Conservation (phyloP, 2,113 vertebrate genomes). For the Neolamprologus tretocephalus region DNA sequence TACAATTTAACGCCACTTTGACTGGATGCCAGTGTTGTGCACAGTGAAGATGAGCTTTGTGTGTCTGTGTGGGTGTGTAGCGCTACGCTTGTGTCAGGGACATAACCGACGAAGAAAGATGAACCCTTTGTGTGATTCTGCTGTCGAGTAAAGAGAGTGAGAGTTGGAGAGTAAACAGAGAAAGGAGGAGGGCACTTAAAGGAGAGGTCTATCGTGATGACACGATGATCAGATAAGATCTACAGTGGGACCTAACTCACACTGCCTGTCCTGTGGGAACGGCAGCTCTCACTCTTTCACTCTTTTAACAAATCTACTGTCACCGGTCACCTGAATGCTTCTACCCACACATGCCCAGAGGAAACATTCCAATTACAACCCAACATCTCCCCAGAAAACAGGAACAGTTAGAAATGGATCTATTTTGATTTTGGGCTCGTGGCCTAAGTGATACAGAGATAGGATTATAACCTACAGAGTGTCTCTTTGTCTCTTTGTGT, state of each 20-base stretch:
- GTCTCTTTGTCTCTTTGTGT: background rate
- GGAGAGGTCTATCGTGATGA: constrained; percentile 49
- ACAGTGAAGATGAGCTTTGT: constrained; percentile 5
- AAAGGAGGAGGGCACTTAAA: constrained; percentile 8
- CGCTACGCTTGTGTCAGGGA: constrained; percentile 15
- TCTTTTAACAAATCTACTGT: constrained; percentile 3
- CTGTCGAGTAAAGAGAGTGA: background rate
- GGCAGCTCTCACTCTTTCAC: constrained; percentile 19
- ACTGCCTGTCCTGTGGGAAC: constrained; percentile 59
- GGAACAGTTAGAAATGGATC: background rate
- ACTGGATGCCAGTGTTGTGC: constrained; percentile 59
- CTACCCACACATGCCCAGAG: background rate
- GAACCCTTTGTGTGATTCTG: constrained; percentile 43
- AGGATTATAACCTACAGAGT: background rate
- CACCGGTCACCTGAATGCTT: background rate
- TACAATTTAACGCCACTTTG: constrained; percentile 70
- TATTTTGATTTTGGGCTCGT: background rate
- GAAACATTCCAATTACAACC: constrained; percentile 9
- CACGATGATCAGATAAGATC: constrained; percentile 62
- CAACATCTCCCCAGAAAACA: background rate
- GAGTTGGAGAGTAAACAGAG: constrained; percentile 32
- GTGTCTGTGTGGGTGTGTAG: background rate
- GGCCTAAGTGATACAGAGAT: background rate
- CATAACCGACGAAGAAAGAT: constrained; percentile 28
- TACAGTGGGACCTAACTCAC: constrained; percentile 40